phyloP scores from a whole-genome alignment of 2,888 invertebrate genomes.

The Phytoseiulus persimilis region DNA sequence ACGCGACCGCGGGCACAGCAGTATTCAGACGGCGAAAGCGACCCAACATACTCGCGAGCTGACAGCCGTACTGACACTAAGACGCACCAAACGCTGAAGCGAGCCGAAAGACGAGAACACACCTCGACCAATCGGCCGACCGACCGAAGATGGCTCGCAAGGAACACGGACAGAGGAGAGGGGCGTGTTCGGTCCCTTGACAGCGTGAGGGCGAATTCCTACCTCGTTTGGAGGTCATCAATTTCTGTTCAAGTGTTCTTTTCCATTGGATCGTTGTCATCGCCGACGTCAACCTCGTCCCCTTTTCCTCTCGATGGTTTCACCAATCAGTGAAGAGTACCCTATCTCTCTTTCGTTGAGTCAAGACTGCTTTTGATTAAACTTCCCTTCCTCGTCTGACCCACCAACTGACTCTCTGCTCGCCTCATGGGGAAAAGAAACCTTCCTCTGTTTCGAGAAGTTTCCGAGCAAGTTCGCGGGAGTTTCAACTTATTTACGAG shows the following conservation, averaged over 20 bases:
- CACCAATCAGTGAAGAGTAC: background rate
- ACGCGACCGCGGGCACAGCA: no score
- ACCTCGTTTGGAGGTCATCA: background rate
- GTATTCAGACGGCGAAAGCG: background rate
- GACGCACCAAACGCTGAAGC: background rate
- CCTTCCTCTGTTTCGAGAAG: background rate
- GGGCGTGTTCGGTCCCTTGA: background rate
- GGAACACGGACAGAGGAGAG: background rate
- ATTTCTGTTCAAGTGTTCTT: background rate
- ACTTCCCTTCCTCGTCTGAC: background rate
- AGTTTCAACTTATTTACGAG: background rate
- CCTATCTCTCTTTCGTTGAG: background rate
- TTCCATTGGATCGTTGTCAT: background rate
- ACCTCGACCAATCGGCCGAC: no score
- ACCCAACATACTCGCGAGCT: background rate
- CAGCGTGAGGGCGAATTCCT: background rate
- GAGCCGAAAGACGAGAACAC: background rate
- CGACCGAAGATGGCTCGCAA: background rate
- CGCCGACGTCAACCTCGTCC: background rate
- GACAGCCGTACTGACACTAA: background rate
- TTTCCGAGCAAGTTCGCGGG: background rate
- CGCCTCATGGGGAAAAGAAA: background rate
- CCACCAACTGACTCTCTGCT: background rate
- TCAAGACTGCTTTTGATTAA: background rate
- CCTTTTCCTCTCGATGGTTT: background rate